Evolutionary conservation across 2,113 vertebrate species (phyloP), one percentile per base, ranked within the genome.

Genomic region (Malurus cyaneus): DNA sequence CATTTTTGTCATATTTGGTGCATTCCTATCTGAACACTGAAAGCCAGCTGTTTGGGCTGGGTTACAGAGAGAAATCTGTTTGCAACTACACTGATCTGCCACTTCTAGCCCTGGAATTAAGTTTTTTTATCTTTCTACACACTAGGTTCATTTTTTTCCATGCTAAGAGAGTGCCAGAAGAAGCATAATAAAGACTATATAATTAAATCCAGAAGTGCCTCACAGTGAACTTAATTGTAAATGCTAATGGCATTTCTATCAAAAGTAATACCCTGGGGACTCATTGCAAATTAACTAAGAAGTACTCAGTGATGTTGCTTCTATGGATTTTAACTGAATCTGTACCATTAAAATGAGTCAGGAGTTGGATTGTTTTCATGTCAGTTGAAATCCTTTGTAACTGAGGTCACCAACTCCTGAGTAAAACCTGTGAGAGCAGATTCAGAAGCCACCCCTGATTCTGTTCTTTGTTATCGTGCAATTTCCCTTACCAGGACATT

Each of bases 161-260:
- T 84, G 42, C 60, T 84, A 85, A 67, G 69, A 70, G 28, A 88
- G 72, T 34, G 82, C 92, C 86, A 80, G 92, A 90, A 87, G 93
- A 95, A 95, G 92, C 64, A 74, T 86, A 92, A 49, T 46, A 79
- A 84, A 64, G 8, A 34, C 93, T 86, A 18, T 59, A 61, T 92
- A 96, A 96, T 95, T 92, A 94, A 95, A 96, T 71, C 72, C 94
- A 94, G 88, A 95, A 94, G 80, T 78, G 90, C 80, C 73, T 96
- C 78, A 47, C 76, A 84, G 80, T 96, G 88, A 90, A 88, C 69
- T 88, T 92, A 74, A 84, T 79, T 89, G 72, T 96, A 96, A 92
- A 90, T 66, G 88, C 65, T 91, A 91, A 93, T 67, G 72, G 52
- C 61, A 71, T 88, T 93, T 92, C 85, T 94, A 93, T 76, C 79